Evolutionary conservation across 2,113 vertebrate genomes (phyloP).

Genomic region (Parus major): DNA sequence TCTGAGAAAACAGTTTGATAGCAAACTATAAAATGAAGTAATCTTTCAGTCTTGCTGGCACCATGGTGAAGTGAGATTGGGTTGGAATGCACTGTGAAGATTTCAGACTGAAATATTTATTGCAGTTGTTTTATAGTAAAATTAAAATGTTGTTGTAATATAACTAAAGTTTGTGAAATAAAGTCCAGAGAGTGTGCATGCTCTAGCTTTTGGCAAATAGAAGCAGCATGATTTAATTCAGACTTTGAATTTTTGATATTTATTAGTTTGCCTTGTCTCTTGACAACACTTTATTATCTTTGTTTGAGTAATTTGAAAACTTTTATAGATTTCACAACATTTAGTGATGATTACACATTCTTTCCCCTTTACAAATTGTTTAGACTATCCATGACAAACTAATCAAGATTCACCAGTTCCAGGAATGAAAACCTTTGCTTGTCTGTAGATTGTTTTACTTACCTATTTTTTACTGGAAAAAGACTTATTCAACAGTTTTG

Average conservation of each 20-base stretch:
- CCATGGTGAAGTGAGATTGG: neutral
- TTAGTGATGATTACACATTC: neutral
- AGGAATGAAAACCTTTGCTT: constrained; percentile 13
- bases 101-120: neutral
- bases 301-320: neutral
- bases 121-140: neutral
- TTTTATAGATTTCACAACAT: constrained; percentile 5
- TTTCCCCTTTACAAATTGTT: constrained; percentile 14
- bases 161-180: neutral
- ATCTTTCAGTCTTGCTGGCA: neutral
- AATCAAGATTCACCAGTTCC: neutral
- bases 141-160: neutral
- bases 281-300: neutral
- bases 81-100: neutral
- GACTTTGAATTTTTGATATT: neutral
- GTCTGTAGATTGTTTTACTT: constrained; percentile 1
- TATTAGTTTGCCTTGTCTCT: neutral
- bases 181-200: neutral
- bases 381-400: constrained; percentile 13
- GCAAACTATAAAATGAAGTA: neutral
- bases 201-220: neutral
- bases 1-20: neutral
- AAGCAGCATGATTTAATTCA: neutral
- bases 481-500: neutral
- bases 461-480: neutral